Evolutionary conservation across 1,140 invertebrate species (phyloP).

Genomic region (Zelostemma sp.): DNA sequence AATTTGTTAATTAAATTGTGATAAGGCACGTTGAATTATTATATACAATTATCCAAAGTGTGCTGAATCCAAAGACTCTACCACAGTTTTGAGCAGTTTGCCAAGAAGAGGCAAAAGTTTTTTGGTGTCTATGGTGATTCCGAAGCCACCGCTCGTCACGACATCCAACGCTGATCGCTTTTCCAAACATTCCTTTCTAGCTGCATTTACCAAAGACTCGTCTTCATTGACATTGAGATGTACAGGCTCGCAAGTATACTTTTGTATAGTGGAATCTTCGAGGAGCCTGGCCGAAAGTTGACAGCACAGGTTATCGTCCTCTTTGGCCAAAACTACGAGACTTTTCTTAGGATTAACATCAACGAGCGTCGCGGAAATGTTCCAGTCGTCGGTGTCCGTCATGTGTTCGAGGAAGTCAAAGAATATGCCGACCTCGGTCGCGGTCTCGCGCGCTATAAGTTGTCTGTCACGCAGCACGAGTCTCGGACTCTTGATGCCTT

Average conservation of each 20-base stretch:
- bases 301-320: slow-evolving; percentile 12
- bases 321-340: slow-evolving; percentile 46
- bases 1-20: too few species aligned
- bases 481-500: slow-evolving; percentile 64
- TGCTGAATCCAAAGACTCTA: slow-evolving; percentile 63
- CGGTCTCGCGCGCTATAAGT: slow-evolving; percentile 65
- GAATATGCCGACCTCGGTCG: slow-evolving; percentile 64
- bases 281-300: slow-evolving; percentile 54
- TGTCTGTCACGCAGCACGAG: slow-evolving; percentile 63
- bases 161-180: slow-evolving; percentile 41
- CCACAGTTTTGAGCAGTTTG: slow-evolving; percentile 63
- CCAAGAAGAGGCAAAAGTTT: slow-evolving; percentile 62
- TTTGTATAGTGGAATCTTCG: slow-evolving; percentile 49
- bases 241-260: slow-evolving; percentile 25
- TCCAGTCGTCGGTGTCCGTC: slow-evolving; percentile 44
- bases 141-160: slow-evolving; percentile 61
- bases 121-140: slow-evolving; percentile 41
- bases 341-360: slow-evolving; percentile 49
- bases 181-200: too few species aligned
- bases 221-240: slow-evolving; percentile 1
- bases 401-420: slow-evolving; percentile 66
- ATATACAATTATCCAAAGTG: too few species aligned
- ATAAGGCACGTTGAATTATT: too few species aligned
- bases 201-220: slow-evolving; percentile 4
- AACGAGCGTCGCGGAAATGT: slow-evolving; percentile 51